Evolutionary conservation across 2,888 invertebrate genomes (phyloP).

Genomic region (Sarcophaga carnaria): DNA sequence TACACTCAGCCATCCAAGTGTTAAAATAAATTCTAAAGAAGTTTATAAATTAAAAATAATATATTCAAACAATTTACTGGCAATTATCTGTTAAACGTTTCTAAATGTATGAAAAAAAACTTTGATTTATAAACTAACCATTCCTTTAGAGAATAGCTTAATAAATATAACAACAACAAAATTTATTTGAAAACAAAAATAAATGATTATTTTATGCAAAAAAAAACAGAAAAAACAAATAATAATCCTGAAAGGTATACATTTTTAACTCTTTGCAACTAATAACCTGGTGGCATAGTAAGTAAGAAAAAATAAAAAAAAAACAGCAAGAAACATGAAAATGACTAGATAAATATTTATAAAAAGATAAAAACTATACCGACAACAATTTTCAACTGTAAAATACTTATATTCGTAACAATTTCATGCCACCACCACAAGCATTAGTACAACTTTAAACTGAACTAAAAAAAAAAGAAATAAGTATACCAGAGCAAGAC

Average conservation of each 20-base stretch:
- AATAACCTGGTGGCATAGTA: constrained; percentile 21
- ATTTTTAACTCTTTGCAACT: constrained; percentile 27
- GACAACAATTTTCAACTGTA: constrained; percentile 19
- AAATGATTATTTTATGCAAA: constrained; percentile 42
- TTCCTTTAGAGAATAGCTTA: too few species aligned
- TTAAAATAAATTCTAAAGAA: neutral
- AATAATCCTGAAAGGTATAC: neutral
- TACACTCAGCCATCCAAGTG: neutral
- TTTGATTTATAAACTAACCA: too few species aligned
- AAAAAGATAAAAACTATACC: constrained; percentile 3
- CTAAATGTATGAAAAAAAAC: neutral
- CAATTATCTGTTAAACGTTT: constrained; percentile 6
- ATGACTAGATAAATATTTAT: constrained; percentile 15
- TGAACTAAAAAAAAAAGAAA: neutral
- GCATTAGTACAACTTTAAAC: neutral
- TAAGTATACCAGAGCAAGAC: neutral
- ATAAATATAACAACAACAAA: too few species aligned
- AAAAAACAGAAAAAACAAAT: neutral
- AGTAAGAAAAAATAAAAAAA: neutral
- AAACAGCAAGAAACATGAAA: neutral
- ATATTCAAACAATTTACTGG: neutral
- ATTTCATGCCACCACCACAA: constrained; percentile 8
- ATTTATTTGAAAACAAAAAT: neutral
- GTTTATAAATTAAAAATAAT: neutral
- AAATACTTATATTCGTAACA: constrained; percentile 27